phyloP scores from a whole-genome alignment of 1,140 invertebrate genomes.

The Lordiphosa collinella region DNA sequence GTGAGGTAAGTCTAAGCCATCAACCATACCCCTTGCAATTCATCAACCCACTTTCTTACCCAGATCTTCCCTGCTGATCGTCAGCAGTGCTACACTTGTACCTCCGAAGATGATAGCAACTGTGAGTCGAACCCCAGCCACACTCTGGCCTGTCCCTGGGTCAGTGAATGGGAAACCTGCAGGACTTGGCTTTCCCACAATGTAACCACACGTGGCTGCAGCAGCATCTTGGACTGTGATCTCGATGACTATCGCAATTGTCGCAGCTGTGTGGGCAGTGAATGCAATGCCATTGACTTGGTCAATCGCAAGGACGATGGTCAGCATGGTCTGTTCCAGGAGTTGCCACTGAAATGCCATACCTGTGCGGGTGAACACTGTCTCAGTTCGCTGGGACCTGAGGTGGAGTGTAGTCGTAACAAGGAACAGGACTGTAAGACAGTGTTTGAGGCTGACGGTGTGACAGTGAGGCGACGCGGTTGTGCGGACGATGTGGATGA shows the following conservation, averaged over 20 bases:
- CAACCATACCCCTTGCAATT: background rate
- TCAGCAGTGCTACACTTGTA: constrained; percentile 59
- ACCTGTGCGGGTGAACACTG: constrained; percentile 60
- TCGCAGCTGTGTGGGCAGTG: constrained; percentile 50
- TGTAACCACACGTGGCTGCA: constrained; percentile 63
- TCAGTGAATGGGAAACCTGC: constrained; percentile 54
- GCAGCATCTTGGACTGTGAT: constrained; percentile 49
- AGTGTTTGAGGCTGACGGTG: constrained; percentile 56
- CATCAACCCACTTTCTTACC: background rate
- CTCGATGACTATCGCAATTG: constrained; percentile 51
- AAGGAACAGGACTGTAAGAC: constrained; percentile 64
- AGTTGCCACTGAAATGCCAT: constrained; percentile 57
- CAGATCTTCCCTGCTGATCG: constrained; percentile 68
- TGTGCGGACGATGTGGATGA: constrained; percentile 68
- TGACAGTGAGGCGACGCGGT: constrained; percentile 51
- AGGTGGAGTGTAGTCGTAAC: constrained; percentile 34
- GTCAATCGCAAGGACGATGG: constrained; percentile 53
- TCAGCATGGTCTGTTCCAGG: constrained; percentile 61
- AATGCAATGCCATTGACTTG: constrained; percentile 68
- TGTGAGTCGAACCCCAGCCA: constrained; percentile 55
- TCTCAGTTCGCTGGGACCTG: constrained; percentile 48
- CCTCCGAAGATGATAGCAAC: constrained; percentile 50
- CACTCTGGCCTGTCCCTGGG: constrained; percentile 32
- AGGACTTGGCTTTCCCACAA: constrained; percentile 43
- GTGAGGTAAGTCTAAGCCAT: constrained; percentile 33